phyloP scores from a whole-genome alignment of 2,113 vertebrate species.

The Nothoprocta pentlandii region DNA sequence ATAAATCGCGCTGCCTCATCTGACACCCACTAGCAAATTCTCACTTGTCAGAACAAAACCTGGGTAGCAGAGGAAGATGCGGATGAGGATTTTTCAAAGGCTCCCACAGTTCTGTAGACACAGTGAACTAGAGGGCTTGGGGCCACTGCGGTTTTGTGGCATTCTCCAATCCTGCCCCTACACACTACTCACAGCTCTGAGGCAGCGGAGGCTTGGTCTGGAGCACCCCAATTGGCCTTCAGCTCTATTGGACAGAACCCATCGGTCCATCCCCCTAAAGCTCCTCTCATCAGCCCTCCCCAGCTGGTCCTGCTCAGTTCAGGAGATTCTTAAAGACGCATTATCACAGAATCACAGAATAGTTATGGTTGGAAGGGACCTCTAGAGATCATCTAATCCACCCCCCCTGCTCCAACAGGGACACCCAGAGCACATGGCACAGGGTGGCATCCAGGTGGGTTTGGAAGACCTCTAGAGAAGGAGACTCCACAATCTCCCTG shows the following conservation, averaged over 20 bases:
- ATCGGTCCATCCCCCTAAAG: neutral
- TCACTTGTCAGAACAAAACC: neutral
- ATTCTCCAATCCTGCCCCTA: neutral
- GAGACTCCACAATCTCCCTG: too few species aligned
- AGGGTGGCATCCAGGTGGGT: too few species aligned
- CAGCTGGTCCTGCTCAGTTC: neutral
- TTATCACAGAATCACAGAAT: too few species aligned
- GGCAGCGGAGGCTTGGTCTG: accelerated
- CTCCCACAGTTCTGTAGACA: neutral
- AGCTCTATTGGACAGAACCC: neutral
- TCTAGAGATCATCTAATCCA: too few species aligned
- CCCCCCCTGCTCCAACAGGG: too few species aligned
- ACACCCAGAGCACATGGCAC: too few species aligned
- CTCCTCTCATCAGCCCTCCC: neutral
- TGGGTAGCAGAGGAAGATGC: neutral
- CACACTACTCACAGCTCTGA: accelerated
- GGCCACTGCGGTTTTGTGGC: neutral
- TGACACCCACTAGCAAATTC: neutral
- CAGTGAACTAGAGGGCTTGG: neutral
- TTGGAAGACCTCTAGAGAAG: too few species aligned
- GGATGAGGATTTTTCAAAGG: neutral
- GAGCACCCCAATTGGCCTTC: neutral
- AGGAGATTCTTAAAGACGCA: neutral
- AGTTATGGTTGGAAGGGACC: too few species aligned
- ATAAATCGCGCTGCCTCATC: neutral